Percentiles rank a stretch among this genome's conserved stretches.
Evolutionary conservation across 1,140 invertebrate species (phyloP).

Genomic region (Drosophila insularis): DNA sequence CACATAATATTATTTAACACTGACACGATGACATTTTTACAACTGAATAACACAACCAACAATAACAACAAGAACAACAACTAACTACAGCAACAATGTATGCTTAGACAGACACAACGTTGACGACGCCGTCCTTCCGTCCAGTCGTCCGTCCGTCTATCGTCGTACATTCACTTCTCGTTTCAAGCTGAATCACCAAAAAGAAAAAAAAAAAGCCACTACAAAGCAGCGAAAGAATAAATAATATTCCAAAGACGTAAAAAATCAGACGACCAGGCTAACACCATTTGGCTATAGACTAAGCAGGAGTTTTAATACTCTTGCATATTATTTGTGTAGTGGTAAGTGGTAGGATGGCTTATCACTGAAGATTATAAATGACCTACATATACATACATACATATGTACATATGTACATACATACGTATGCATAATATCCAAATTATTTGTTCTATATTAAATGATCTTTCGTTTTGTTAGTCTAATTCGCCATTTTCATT

Average conservation of each 20-base stretch:
- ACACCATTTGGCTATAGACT: background rate
- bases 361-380: no score
- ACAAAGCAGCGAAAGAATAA: slow-evolving; percentile 57
- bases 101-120: slow-evolving; percentile 26
- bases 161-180: slow-evolving; percentile 67
- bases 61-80: background rate
- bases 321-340: background rate
- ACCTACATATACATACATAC: background rate
- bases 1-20: slow-evolving; percentile 59
- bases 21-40: slow-evolving; percentile 48
- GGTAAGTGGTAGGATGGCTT: background rate
- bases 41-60: slow-evolving; percentile 36
- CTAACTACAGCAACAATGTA: slow-evolving; percentile 33
- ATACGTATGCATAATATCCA: no score
- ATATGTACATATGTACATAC: background rate
- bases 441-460: no score
- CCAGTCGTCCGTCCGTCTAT: background rate
- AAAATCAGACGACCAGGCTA: slow-evolving; percentile 3
- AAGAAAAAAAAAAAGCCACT: slow-evolving; percentile 32
- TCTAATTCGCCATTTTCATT: no score
- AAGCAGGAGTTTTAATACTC: background rate
- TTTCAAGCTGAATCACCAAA: slow-evolving; percentile 62
- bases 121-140: background rate
- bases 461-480: no score
- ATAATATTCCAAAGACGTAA: slow-evolving; percentile 42